Evolutionary conservation across 2,888 invertebrate genomes (phyloP).

Genomic region (Augiades crinisus): DNA sequence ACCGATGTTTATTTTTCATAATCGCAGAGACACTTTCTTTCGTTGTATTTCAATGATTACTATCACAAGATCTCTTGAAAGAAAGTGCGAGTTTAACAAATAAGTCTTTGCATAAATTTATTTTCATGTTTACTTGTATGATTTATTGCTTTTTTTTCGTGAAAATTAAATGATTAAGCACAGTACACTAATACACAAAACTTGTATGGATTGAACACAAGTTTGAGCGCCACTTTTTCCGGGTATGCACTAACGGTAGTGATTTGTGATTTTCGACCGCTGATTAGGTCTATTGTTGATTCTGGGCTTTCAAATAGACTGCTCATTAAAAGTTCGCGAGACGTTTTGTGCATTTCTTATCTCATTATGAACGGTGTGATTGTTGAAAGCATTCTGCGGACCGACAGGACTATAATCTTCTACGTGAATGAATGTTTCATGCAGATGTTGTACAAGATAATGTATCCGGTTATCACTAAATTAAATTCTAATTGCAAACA

Average conservation of each 20-base stretch:
- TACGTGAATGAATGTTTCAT: neutral
- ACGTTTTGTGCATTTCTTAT: slow-evolving; percentile 14
- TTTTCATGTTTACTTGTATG: too few species aligned
- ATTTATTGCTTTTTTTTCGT: too few species aligned
- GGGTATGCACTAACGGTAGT: slow-evolving; percentile 48
- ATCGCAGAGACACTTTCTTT: too few species aligned
- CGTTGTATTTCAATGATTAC: too few species aligned
- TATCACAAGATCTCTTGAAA: too few species aligned
- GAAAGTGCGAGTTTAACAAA: too few species aligned
- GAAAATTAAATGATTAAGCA: too few species aligned
- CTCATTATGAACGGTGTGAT: slow-evolving; percentile 14
- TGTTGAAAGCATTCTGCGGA: neutral
- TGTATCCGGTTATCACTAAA: neutral
- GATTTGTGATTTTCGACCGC: slow-evolving; percentile 55
- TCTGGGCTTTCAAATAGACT: slow-evolving; percentile 35
- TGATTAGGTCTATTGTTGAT: slow-evolving; percentile 68
- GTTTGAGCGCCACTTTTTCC: slow-evolving; percentile 11
- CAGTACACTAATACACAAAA: too few species aligned
- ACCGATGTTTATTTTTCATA: too few species aligned
- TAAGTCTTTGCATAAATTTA: too few species aligned
- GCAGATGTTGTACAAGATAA: slow-evolving; percentile 9
- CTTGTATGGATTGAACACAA: too few species aligned
- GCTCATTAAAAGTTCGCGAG: slow-evolving; percentile 40
- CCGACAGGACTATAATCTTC: slow-evolving; percentile 5
- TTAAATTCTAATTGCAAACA: slow-evolving; percentile 5